A percentile compares a stretch with the other conserved stretches of the same genome.
These are phyloP conservation scores for Melanotaenia maccullochi DNA, from an alignment of 2,797 vertebrate species.

Conservation along the genomic window DNA sequence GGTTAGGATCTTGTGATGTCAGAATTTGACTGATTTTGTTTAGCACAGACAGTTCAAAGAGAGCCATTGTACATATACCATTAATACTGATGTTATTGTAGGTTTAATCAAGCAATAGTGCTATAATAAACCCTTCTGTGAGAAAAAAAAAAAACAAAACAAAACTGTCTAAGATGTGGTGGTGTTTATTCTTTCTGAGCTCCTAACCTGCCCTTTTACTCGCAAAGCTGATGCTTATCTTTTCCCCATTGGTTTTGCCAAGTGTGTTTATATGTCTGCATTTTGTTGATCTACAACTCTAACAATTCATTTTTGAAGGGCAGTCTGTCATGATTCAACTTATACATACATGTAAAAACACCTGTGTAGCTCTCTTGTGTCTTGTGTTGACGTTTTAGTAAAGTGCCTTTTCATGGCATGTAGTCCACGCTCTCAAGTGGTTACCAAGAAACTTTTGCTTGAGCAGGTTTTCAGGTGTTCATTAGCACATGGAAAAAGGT, in stretches of 20 bases:
- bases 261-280: constrained; percentile 55
- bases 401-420: constrained; percentile 74
- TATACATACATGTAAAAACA: constrained; percentile 29
- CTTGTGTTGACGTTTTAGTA: constrained; percentile 70
- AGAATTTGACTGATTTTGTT: constrained; percentile 29
- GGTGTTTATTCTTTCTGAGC: constrained; percentile 46
- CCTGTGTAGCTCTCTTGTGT: constrained; percentile 53
- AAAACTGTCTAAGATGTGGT: constrained; percentile 29
- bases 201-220: constrained; percentile 49
- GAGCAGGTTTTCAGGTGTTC: constrained; percentile 47
- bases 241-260: constrained; percentile 41
- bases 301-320: constrained; percentile 29
- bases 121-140: constrained; percentile 44
- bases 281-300: constrained; percentile 54
- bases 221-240: constrained; percentile 47
- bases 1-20: constrained; percentile 33
- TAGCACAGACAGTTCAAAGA: constrained; percentile 42
- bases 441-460: constrained; percentile 61
- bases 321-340: constrained; percentile 22
- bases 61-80: constrained; percentile 66
- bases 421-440: constrained; percentile 55
- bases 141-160: constrained; percentile 34
- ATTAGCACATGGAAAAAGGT: constrained; percentile 46
- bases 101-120: constrained; percentile 55
- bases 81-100: constrained; percentile 58